These are phyloP conservation scores for Alviniconcha marisindica DNA, from an alignment of 1,140 invertebrate genomes.

Conservation along the genomic window DNA sequence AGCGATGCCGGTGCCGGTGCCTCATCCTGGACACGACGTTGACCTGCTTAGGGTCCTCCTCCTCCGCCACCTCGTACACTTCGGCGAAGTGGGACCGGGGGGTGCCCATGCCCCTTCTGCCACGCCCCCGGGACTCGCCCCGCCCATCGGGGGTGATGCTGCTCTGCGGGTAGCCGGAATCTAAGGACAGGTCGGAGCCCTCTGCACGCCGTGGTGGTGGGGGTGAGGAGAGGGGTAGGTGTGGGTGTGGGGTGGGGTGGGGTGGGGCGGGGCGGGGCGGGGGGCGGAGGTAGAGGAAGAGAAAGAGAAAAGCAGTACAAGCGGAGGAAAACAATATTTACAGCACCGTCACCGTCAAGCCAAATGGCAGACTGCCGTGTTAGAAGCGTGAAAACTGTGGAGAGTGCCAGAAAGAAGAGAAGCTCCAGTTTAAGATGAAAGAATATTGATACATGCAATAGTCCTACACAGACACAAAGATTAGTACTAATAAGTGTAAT, in stretches of 20 bases:
- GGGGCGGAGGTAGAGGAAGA: neutral
- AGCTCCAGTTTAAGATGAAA: too few species aligned
- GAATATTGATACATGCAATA: too few species aligned
- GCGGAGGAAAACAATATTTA: too few species aligned
- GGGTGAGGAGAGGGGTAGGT: neutral
- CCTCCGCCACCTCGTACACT: slow-evolving; percentile 12
- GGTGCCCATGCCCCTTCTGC: neutral
- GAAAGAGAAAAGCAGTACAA: neutral
- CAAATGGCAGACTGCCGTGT: too few species aligned
- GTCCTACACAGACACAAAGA: too few species aligned
- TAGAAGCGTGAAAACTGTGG: too few species aligned
- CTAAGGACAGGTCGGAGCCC: slow-evolving; percentile 20
- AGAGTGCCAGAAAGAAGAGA: too few species aligned
- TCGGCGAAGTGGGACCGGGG: neutral
- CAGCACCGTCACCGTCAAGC: too few species aligned
- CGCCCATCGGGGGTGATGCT: neutral
- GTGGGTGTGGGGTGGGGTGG: neutral
- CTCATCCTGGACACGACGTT: neutral
- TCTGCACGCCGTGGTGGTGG: neutral
- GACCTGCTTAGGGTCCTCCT: neutral
- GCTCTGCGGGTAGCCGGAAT: neutral
- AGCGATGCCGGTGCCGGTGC: neutral
- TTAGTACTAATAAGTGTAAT: too few species aligned
- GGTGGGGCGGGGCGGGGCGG: neutral
- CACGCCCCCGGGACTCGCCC: neutral